These are phyloP conservation scores for Zalophus californianus DNA, from an alignment of 2,797 vertebrate genomes.

Conservation along the genomic window DNA sequence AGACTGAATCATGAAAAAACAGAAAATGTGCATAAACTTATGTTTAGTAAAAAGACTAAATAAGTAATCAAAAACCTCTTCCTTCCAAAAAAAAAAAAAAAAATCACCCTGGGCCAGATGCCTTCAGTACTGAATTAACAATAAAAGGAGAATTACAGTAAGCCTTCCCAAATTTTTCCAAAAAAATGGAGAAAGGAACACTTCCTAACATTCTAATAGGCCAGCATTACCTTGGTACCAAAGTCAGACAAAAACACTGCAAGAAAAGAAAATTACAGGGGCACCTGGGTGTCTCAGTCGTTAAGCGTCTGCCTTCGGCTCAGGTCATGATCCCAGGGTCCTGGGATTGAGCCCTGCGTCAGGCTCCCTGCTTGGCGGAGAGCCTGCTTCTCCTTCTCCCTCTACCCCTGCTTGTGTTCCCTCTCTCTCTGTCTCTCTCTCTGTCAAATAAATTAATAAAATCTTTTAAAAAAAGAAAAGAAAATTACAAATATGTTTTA, in stretches of 20 bases:
- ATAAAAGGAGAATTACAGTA: conserved; percentile 3
- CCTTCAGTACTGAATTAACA: neutral
- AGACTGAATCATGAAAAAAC: conserved; percentile 26
- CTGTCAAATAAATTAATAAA: too few relatives aligned
- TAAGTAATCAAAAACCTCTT: neutral
- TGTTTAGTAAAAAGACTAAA: neutral
- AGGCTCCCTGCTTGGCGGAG: too few relatives aligned
- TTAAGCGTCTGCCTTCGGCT: too few relatives aligned
- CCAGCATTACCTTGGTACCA: neutral
- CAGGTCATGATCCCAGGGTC: too few relatives aligned
- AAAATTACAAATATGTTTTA: neutral
- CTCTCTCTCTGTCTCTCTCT: too few relatives aligned
- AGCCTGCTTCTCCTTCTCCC: too few relatives aligned
- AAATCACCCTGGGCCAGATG: neutral
- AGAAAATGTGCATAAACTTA: neutral
- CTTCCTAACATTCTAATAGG: neutral
- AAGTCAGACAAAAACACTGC: neutral
- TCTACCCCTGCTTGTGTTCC: too few relatives aligned
- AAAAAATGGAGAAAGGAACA: neutral
- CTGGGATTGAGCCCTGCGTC: too few relatives aligned
- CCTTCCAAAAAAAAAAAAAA: neutral
- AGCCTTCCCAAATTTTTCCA: neutral
- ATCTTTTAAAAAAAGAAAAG: neutral
- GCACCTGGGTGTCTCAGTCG: too few relatives aligned
- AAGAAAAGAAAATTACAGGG: neutral